phyloP scores from a whole-genome alignment of 2,113 vertebrate genomes.

The Stercorarius parasiticus region DNA sequence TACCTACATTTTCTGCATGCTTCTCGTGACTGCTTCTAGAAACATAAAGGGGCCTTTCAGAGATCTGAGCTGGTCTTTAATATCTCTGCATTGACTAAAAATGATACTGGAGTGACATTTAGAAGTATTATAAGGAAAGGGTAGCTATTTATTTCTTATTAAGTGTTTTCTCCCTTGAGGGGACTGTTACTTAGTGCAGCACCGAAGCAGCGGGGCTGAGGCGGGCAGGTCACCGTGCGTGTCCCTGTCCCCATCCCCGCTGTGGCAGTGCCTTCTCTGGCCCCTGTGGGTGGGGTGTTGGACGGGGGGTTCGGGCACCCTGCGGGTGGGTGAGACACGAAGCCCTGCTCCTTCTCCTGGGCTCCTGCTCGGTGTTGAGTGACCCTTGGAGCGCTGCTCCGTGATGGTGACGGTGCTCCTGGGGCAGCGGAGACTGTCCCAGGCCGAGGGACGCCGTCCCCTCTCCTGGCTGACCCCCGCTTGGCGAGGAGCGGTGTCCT shows the following conservation, averaged over 20 bases:
- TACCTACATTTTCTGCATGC: not conserved
- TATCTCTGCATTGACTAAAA: not conserved
- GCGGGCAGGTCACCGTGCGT: not conserved
- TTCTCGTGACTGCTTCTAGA: not conserved
- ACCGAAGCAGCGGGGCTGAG: not conserved
- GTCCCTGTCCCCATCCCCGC: too few relatives aligned
- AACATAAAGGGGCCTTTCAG: not conserved
- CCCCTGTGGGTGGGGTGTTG: not conserved
- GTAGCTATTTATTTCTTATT: not conserved
- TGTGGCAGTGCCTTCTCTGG: not conserved
- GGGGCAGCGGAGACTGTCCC: too few relatives aligned
- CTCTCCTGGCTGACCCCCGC: not conserved
- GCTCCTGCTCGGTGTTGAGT: rapidly evolving
- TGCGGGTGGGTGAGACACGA: not conserved
- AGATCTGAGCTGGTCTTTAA: not conserved
- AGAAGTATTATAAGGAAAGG: not conserved
- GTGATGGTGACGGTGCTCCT: not conserved
- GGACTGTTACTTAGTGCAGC: not conserved
- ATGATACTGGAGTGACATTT: not conserved
- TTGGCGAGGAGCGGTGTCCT: rapidly evolving
- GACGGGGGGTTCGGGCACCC: too few relatives aligned
- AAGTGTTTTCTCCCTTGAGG: not conserved
- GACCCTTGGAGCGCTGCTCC: not conserved
- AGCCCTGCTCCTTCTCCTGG: not conserved
- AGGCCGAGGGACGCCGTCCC: rapidly evolving